Base-by-base conservation (phyloP, 2,888 invertebrate genomes). In the Amaurobius ferox region DNA sequence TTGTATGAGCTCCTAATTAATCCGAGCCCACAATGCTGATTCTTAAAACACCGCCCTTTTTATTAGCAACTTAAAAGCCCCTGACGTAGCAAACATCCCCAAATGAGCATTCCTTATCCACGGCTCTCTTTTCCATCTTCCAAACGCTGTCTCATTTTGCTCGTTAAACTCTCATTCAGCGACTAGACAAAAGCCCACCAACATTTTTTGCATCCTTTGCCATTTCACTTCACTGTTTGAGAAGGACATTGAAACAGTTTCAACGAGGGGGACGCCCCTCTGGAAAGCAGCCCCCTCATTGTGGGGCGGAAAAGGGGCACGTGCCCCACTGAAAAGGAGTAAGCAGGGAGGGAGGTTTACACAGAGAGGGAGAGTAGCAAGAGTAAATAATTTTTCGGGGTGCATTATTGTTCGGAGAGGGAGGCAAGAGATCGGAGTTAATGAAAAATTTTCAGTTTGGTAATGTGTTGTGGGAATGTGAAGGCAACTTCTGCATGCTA, bases 101-200 rank as follows among this genome's bases (percentile, higher is more conserved):
- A 55, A 55, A 55, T 55, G 55, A 55, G 55, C 55, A 55, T 55
- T n/a, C 55, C 23, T 23, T 55, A 55, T 55, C 55, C 19, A 55
- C 23, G n/a, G 55, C 55, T 5, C 23, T 55, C 55, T n/a, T n/a
- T n/a, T n/a, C 55, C 55, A 16, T 55, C 13, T 11, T 23, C 55
- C 55, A n/a, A n/a, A 1, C 2, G 23, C 55, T 1, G 55, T 19
- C 68, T 68, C 68, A 68, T 68, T 68, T 68, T 23, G 26, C 68
- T 68, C 40, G 68, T 68, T 68, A 68, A 55, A 68, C 68, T 40
- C 40, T 35, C 68, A 40, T 40, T 68, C 16, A 68, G 40, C 28
- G 23, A 23, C 68, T n/a, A 28, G 23, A 68, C 28, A 40, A 68
- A 26, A 35, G 68, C n/a, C n/a, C 55, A 23, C 55, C 23, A 23